Percentiles rank a stretch among this genome's conserved stretches.
These are phyloP conservation scores for Hirudinaria manillensis DNA, from an alignment of 2,888 invertebrate species.

Conservation along the genomic window DNA sequence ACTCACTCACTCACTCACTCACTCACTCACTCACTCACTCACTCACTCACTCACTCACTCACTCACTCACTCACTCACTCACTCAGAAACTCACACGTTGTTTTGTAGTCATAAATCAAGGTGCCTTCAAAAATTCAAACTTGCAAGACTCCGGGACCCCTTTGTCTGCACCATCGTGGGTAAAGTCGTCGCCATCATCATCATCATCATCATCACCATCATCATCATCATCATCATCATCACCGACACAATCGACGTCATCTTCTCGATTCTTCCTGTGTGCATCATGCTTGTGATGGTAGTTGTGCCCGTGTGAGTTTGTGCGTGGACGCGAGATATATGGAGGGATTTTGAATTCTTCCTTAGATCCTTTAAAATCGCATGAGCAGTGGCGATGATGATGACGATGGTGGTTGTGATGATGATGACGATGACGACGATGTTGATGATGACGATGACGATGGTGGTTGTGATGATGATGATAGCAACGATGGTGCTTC, in stretches of 20 bases:
- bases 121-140: too few species aligned
- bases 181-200: constrained; percentile 16
- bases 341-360: too few species aligned
- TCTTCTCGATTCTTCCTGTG: neutral
- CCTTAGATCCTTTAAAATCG: too few species aligned
- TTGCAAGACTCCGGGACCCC: too few species aligned
- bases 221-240: constrained; percentile 25
- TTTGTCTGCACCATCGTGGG: neutral
- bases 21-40: constrained; percentile 19
- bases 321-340: too few species aligned
- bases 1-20: constrained; percentile 19
- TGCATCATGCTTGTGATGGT: constrained; percentile 4
- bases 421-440: neutral
- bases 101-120: too few species aligned
- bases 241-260: constrained; percentile 12
- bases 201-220: constrained; percentile 25
- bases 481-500: neutral
- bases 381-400: neutral
- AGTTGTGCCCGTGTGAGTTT: neutral
- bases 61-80: constrained; percentile 4
- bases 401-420: neutral
- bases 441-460: constrained; percentile 8
- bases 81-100: neutral
- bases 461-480: neutral
- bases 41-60: constrained; percentile 3